Conservation (phyloP, 2,113 vertebrate species). For the Ginglymostoma cirratum region DNA sequence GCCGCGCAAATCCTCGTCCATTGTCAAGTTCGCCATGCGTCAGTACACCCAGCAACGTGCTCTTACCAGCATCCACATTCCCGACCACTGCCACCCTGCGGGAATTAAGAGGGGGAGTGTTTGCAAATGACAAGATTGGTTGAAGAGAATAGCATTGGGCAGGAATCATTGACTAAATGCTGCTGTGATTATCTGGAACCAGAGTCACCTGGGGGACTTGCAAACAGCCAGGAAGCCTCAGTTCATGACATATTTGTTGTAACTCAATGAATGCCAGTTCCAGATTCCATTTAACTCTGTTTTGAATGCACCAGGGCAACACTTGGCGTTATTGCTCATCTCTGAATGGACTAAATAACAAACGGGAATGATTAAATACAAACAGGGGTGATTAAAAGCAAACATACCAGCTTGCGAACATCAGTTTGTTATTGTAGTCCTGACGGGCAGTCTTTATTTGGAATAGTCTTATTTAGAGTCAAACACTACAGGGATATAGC, state of each 20-base stretch:
- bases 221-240: no score
- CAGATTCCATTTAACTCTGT: background rate
- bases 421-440: background rate
- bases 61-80: slow-evolving; percentile 95
- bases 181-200: background rate
- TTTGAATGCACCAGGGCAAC: background rate
- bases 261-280: background rate
- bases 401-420: background rate
- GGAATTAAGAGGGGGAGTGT: slow-evolving; percentile 33
- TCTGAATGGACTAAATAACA: background rate
- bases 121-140: background rate
- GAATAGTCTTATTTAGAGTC: no score
- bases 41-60: slow-evolving; percentile 85
- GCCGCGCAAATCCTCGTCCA: slow-evolving; percentile 89
- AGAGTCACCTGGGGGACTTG: no score
- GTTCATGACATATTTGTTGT: background rate
- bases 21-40: slow-evolving; percentile 95
- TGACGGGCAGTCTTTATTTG: no score
- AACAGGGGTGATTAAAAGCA: no score
- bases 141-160: background rate
- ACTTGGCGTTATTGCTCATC: background rate
- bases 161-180: background rate
- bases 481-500: no score
- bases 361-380: background rate
- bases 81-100: slow-evolving; percentile 90